A percentile compares a stretch with the other conserved stretches of the same genome.
Evolutionary conservation across 2,113 vertebrate genomes (phyloP).

Genomic region (Calidris pugnax): DNA sequence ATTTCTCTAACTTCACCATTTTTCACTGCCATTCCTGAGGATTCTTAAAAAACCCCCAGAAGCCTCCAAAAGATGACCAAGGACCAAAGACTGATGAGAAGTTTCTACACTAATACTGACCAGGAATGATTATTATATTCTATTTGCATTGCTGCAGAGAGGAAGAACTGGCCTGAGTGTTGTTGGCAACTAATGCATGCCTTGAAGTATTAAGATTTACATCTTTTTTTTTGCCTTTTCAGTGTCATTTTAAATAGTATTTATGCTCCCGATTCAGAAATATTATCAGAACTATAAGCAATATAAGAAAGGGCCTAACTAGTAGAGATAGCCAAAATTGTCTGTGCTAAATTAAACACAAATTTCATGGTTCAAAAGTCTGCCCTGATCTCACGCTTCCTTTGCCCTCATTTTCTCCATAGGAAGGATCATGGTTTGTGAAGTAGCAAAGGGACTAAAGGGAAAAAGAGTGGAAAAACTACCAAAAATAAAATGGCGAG

Average conservation of each 20-base stretch:
- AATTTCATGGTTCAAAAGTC: background rate
- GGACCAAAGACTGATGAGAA: background rate
- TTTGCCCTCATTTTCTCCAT: background rate
- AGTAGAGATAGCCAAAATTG: background rate
- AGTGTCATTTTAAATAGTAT: background rate
- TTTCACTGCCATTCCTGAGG: background rate
- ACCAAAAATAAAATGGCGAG: background rate
- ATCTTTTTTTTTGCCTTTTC: background rate
- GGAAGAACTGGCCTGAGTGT: background rate
- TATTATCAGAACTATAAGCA: background rate
- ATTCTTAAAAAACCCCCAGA: background rate
- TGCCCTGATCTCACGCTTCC: background rate
- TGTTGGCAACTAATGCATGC: background rate
- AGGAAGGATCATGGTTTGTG: background rate
- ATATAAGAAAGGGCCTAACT: background rate
- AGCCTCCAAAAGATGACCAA: background rate
- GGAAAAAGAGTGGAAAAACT: background rate
- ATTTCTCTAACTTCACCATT: background rate
- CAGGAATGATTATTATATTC: background rate
- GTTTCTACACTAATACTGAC: background rate
- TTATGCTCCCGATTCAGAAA: background rate
- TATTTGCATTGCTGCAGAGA: background rate
- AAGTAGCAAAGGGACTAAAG: background rate
- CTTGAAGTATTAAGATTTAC: background rate
- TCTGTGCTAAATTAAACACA: background rate